A percentile compares a stretch with the other conserved stretches of the same genome.
phyloP scores from a whole-genome alignment of 1,140 invertebrate species.

The Caerostris darwini region DNA sequence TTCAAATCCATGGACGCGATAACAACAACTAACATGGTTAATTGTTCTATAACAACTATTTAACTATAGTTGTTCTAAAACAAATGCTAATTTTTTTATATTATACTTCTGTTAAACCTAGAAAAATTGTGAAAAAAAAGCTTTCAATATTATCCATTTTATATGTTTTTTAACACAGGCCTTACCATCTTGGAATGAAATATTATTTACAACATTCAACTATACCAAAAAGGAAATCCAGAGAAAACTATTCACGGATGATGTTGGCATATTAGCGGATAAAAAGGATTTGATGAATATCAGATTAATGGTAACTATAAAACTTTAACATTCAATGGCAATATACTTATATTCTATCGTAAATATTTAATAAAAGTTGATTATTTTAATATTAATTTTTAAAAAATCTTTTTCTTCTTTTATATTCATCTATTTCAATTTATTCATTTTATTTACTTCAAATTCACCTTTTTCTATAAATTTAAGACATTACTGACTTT shows the following conservation, averaged over 20 bases:
- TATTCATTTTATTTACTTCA: too few relatives aligned
- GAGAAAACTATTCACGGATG: background rate
- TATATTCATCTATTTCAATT: too few relatives aligned
- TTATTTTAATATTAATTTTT: background rate
- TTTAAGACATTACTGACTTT: too few relatives aligned
- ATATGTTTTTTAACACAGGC: background rate
- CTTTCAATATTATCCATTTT: background rate
- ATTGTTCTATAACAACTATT: background rate
- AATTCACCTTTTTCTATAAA: too few relatives aligned
- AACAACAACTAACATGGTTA: too few relatives aligned
- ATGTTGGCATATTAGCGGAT: background rate
- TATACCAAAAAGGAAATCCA: background rate
- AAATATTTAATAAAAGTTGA: too few relatives aligned
- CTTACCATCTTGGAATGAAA: conserved; percentile 45
- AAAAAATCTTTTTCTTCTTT: too few relatives aligned
- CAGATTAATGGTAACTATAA: background rate
- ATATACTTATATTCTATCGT: too few relatives aligned
- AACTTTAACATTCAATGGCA: background rate
- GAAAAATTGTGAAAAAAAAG: background rate
- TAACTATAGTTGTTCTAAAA: background rate
- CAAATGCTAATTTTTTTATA: background rate
- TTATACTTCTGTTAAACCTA: background rate
- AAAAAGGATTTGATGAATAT: background rate
- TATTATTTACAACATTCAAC: conserved; percentile 8
- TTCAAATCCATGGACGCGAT: too few relatives aligned